Base-by-base conservation (phyloP, 2,888 invertebrate genomes). In the Lasiommata megera region DNA sequence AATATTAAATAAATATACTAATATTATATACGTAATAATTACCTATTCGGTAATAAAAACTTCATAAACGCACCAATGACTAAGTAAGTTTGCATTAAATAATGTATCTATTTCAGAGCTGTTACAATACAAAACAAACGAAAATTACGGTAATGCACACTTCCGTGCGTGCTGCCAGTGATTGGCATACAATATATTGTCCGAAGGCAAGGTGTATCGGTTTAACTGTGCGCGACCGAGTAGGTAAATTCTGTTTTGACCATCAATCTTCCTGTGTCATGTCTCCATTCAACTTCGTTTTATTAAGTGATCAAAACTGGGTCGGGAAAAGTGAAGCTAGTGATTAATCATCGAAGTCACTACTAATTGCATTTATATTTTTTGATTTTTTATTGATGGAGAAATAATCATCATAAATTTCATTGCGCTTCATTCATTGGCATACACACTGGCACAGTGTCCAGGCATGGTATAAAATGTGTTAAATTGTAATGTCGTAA, bases 151-250 rank as follows among this genome's bases (percentile, higher is more conserved):
- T 76, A 79, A 79, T 73, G 77, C 74, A 71, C 72, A 77, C 74
- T 78, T 80, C 77, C 79, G 75, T 76, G 76, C 78, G 77, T 76
- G 76, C 70, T 66, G 59, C 54, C 70, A 63, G 70, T 84, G 85
- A 87, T 84, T 85, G 87, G 77, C 86, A 79, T 74, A 82, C 83
- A 86, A 86, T 87, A 82, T 78, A 83, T 80, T 80, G 82, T 84
- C 70, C 75, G 70, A 77, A 80, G 75, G 74, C 73, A 75, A 84
- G 86, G 86, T 82, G 87, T 82, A 82, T 68, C 79, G 76, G 77
- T 67, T 76, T 79, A 83, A 88, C 85, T 84, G 79, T 76, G 74
- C 76, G 79, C 72, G 74, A 78, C 83, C 74, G 76, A 82, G 79
- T 77, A 80, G 79, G 76, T 77, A 75, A 70, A 72, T 56, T 54